phyloP scores from a whole-genome alignment of 30 jellyfish, hydroid and myxozoan genomes.

The Pseudorhiza aurosa region DNA sequence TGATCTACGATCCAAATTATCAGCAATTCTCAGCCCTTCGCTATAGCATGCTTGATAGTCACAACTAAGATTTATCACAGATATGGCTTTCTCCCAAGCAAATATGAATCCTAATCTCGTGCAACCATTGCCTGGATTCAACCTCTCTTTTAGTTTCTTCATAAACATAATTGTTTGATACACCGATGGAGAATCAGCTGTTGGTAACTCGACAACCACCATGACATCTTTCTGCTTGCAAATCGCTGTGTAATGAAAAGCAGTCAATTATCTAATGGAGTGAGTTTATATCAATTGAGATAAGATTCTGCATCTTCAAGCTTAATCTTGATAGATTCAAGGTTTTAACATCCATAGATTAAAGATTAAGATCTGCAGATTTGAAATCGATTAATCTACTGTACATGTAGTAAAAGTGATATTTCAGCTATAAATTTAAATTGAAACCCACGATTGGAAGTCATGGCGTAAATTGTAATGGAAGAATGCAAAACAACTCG shows the following conservation, averaged over 20 bases:
- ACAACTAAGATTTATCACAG: constrained; percentile 20
- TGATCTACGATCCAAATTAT: background rate
- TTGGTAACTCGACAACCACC: constrained; percentile 23
- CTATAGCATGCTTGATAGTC: constrained; percentile 15
- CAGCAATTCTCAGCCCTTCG: background rate
- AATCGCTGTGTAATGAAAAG: constrained; percentile 1
- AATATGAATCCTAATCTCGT: constrained; percentile 30
- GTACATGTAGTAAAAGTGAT: background rate
- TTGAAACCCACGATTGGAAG: too few relatives aligned
- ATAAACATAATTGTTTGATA: background rate
- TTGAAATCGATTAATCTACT: too few relatives aligned
- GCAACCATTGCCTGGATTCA: constrained; percentile 18
- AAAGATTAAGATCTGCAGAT: too few relatives aligned
- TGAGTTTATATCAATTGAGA: too few relatives aligned
- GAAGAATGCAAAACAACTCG: too few relatives aligned
- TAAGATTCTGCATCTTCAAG: too few relatives aligned
- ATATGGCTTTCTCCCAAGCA: background rate
- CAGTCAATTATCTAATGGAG: background rate
- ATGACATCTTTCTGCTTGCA: constrained; percentile 28
- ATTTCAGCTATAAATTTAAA: background rate
- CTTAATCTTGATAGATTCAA: too few relatives aligned
- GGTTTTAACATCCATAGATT: too few relatives aligned
- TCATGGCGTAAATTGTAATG: too few relatives aligned
- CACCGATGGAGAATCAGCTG: background rate
- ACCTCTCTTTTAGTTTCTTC: background rate